Evolutionary conservation across 2,113 vertebrate species (phyloP), one percentile per base, ranked within the genome.

Genomic region (Salvelinus fontinalis): DNA sequence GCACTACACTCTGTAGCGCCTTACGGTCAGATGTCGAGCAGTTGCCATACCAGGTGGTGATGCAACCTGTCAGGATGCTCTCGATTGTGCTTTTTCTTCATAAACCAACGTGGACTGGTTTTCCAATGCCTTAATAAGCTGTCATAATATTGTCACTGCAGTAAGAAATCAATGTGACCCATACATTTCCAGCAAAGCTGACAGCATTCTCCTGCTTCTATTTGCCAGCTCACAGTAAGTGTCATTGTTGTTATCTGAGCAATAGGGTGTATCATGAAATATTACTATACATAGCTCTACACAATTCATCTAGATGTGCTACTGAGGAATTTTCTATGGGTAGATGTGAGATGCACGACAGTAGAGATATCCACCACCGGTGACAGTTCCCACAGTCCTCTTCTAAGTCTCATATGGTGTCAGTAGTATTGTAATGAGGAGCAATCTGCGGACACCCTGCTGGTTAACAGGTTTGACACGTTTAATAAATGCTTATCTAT

Each of bases 391-490:
- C 18, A 62, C 24, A 29, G 24, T 59, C 29, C n/a, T 59, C 71
- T 22, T n/a, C 18, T 8, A 83, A 80, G 83, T 73, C 76, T 83
- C 84, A 78, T 71, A 72, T 59, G 74, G 68, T 48, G 73, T 74
- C 76, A 88, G 88, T 83, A 80, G 62, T 65, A 74, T 66, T 75
- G 64, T 89, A 85, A 87, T 81, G 84, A 85, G 85, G 4, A 16
- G 71, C 73, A 81, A 85, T 86, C 83, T 82, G 73, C 73, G 11
- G 73, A 79, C 74, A 4, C 74, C 68, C 81, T 70, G 80, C 75
- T 75, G 81, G 70, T 74, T 77, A 82, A 69, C 67, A 0, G 66
- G 69, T 71, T 78, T 76, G 48, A 54, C 57, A 83, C 79, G 22
- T 72, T 71, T 57, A 54, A 54, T 54, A 54, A 77, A 81, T 68